phyloP scores from a whole-genome alignment of 2,797 vertebrate species.

The Myotis vivesi region DNA sequence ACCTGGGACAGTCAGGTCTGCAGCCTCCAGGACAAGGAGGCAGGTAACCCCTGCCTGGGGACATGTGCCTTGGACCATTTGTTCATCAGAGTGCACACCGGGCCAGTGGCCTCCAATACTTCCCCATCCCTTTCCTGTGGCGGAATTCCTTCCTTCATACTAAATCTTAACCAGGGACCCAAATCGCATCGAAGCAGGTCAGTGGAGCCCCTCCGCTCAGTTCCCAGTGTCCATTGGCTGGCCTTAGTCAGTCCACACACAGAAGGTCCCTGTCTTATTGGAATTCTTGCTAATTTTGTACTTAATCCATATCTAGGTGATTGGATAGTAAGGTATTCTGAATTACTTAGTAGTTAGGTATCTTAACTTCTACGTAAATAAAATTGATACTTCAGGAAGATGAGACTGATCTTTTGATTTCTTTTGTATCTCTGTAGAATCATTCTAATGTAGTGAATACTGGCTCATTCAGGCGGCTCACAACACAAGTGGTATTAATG shows the following conservation, averaged over 20 bases:
- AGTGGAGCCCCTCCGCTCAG: too few relatives aligned
- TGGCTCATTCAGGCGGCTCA: fast-evolving
- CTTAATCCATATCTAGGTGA: neutral
- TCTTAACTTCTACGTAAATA: neutral
- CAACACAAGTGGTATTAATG: neutral
- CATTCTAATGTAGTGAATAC: neutral
- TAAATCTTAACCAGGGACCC: neutral
- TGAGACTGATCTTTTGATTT: neutral
- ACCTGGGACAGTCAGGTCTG: neutral
- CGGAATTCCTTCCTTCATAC: neutral
- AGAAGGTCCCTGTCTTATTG: neutral
- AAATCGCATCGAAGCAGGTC: neutral
- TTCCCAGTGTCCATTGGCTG: neutral
- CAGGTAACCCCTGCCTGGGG: neutral
- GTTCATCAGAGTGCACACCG: neutral
- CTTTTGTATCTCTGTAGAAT: neutral
- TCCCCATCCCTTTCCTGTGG: neutral
- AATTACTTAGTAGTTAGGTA: neutral
- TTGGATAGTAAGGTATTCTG: neutral
- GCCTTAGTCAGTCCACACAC: neutral
- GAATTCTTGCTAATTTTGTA: neutral
- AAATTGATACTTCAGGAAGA: neutral
- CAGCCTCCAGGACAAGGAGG: neutral
- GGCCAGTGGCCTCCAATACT: neutral
- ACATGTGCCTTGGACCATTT: neutral